Evolutionary conservation across 30 jellyfish, hydroid and myxozoan genomes (phyloP).

Genomic region (Calvadosia cruxmelitensis): DNA sequence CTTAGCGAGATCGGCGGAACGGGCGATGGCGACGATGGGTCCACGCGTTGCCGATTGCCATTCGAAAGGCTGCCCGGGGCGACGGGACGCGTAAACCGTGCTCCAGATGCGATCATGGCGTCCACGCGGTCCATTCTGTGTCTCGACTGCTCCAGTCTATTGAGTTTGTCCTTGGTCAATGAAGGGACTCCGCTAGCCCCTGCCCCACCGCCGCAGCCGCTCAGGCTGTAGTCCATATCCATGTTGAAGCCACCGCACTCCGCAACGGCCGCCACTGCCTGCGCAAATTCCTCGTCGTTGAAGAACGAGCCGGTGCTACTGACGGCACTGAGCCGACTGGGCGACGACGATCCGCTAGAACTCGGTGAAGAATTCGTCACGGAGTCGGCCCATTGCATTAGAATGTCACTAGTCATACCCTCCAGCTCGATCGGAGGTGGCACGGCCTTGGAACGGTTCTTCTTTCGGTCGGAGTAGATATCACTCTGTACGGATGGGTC

Average conservation of each 20-base stretch:
- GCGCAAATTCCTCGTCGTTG: slow-evolving; percentile 96
- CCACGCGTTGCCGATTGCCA: slow-evolving; percentile 42
- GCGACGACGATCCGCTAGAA: slow-evolving; percentile 99
- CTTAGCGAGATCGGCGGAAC: slow-evolving; percentile 86
- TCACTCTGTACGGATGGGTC: slow-evolving; percentile 97
- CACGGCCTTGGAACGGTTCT: slow-evolving; percentile 47
- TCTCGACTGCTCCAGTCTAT: slow-evolving; percentile 32
- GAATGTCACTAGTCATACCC: slow-evolving; percentile 92
- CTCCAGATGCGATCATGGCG: slow-evolving; percentile 75
- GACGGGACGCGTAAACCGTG: slow-evolving; percentile 19
- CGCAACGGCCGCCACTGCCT: slow-evolving; percentile 99
- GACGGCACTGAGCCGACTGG: slow-evolving; percentile 81
- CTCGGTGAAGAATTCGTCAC: slow-evolving; percentile 98
- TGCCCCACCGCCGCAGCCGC: slow-evolving; percentile 56
- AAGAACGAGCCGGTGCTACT: slow-evolving; percentile 95
- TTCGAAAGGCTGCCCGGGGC: slow-evolving; percentile 5
- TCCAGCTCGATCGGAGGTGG: slow-evolving; percentile 96
- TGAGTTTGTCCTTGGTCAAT: slow-evolving; percentile 22
- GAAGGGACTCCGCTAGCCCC: slow-evolving; percentile 60
- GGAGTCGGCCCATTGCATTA: slow-evolving; percentile 97
- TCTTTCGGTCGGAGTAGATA: slow-evolving; percentile 72
- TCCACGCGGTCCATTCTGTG: slow-evolving; percentile 81
- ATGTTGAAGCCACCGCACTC: slow-evolving; percentile 94
- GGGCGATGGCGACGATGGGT: slow-evolving; percentile 50
- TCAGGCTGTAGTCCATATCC: slow-evolving; percentile 83